phyloP scores from a whole-genome alignment of 2,113 vertebrate species.

The Anguilla japonica region DNA sequence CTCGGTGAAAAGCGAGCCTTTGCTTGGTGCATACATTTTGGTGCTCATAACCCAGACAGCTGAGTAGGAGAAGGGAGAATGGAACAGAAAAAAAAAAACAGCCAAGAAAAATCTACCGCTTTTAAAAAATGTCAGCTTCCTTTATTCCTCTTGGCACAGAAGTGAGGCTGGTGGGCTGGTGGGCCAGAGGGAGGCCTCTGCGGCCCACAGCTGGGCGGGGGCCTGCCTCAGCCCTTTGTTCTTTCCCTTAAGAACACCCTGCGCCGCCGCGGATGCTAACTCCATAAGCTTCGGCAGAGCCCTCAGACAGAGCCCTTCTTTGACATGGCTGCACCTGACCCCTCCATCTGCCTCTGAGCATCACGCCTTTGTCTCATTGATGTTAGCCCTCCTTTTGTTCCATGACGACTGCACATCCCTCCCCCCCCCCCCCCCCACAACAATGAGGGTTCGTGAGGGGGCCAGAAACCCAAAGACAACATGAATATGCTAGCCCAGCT shows the following conservation, averaged over 20 bases:
- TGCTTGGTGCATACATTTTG: background rate
- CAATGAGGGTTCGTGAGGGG: background rate
- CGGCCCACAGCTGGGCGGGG: background rate
- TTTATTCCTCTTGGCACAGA: conserved; percentile 17
- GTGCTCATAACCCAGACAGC: background rate
- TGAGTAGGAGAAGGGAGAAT: conserved; percentile 3
- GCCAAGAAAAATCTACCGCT: background rate
- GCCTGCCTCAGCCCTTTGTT: background rate
- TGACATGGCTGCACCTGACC: background rate
- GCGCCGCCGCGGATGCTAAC: background rate
- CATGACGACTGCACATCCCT: background rate
- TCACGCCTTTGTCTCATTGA: background rate
- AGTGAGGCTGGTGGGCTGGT: conserved; percentile 19
- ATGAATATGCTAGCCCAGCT: background rate
- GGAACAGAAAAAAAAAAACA: conserved; percentile 9
- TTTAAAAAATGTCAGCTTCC: background rate
- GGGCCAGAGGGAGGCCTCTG: conserved; percentile 12
- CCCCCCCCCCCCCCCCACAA: too few relatives aligned
- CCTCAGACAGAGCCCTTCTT: background rate
- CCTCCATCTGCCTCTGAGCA: background rate
- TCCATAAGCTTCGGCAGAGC: background rate
- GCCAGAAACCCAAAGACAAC: background rate
- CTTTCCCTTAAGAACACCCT: background rate
- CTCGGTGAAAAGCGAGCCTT: background rate
- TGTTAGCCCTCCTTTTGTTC: background rate